Evolutionary conservation across 1,140 invertebrate species (phyloP), one percentile per base, ranked within the genome.

Genomic region (Ceratina australensis): DNA sequence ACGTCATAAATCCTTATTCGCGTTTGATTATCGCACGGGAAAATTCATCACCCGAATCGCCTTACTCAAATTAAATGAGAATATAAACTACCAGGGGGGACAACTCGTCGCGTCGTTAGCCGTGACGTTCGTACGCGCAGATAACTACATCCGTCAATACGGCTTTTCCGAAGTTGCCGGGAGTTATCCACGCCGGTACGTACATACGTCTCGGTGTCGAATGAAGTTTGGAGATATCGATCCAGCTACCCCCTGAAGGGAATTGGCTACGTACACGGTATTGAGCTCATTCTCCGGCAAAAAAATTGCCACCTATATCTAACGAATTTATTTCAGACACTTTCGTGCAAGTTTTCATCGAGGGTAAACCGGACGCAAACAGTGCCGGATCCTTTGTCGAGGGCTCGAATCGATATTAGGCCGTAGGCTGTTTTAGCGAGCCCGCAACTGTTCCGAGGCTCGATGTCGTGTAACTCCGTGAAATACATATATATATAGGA

Each of bases 351-450:
- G 50, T 66, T 74, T 66, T 65, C 61, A 63, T 74, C 33, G 72
- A 64, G 72, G 52, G 33, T 57, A 66, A 74, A 74, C 72, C 26
- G 72, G 60, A 33, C 16, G 47, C 42, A 66, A 68, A 60, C 65
- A 68, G 22, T n/a, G 22, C 1, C 22, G 22, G 66, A 75, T 75
- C 67, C 76, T 84, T 84, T 82, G 71, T 83, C 22, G 47, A 56
- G 72, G 72, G 72, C 54, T 18, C 52, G 59, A 79, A 84, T 84
- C 80, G 80, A 82, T 82, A 82, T 83, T 68, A 82, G 74, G 71
- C 71, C 49, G 16, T 49, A 12, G 66, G 57, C 60, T 65, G 80
- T 82, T 82, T 79, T 82, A 83, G 82, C 80, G 60, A 82, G 76
- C 80, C 80, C 67, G 77, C 73, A 54, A 72, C 15, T 64, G 28